A percentile compares a stretch with the other conserved stretches of the same genome.
Conservation (phyloP, 2,888 invertebrate species). For the Tinea semifulvella region DNA sequence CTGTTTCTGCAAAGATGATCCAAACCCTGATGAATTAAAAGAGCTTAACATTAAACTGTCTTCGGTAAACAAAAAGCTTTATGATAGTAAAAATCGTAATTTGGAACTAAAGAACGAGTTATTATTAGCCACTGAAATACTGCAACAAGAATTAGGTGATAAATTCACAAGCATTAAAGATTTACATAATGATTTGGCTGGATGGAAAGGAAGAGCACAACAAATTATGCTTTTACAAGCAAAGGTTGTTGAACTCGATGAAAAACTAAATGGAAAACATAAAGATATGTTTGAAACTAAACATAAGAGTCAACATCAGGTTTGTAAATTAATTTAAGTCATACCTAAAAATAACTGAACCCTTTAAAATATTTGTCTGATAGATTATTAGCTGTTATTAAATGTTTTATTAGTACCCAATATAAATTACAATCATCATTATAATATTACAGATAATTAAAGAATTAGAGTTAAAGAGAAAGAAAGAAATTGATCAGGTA, state of each 20-base stretch:
- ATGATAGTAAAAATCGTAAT: slow-evolving; percentile 75
- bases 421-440: too few species aligned
- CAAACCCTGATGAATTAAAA: slow-evolving; percentile 62
- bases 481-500: slow-evolving; percentile 66
- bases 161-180: slow-evolving; percentile 70
- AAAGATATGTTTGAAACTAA: slow-evolving; percentile 33
- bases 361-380: too few species aligned
- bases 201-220: slow-evolving; percentile 83
- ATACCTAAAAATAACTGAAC: neutral
- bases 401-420: too few species aligned
- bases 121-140: slow-evolving; percentile 74
- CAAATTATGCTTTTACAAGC: slow-evolving; percentile 75
- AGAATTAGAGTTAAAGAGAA: slow-evolving; percentile 62
- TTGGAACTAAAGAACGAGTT: slow-evolving; percentile 75
- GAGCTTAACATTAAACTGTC: slow-evolving; percentile 69
- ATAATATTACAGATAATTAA: slow-evolving; percentile 47
- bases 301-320: slow-evolving; percentile 40
- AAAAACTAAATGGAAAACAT: slow-evolving; percentile 61
- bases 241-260: slow-evolving; percentile 72
- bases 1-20: slow-evolving; percentile 56
- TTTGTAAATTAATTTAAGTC: slow-evolving; percentile 16
- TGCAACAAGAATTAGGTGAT: slow-evolving; percentile 81
- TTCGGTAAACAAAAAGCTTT: slow-evolving; percentile 68
- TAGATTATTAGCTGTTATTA: neutral
- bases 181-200: slow-evolving; percentile 63